Evolutionary conservation across 2,113 vertebrate genomes (phyloP), one percentile per base, ranked within the genome.

Genomic region (Rafetus swinhoei): DNA sequence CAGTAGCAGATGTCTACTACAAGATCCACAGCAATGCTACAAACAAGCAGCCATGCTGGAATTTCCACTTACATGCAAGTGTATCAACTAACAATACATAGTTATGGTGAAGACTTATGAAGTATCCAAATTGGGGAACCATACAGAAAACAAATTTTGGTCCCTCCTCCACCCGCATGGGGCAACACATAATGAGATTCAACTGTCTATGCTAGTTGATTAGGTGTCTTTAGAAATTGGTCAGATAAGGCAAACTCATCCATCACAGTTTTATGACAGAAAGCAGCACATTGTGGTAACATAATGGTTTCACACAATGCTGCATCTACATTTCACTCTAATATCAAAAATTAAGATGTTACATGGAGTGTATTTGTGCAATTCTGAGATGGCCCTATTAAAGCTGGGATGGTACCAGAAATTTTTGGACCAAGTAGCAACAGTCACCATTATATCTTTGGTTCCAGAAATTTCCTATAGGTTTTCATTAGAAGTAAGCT

Each of bases 1-100:
- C n/a, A n/a, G n/a, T n/a, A n/a, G n/a, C 27, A 7, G 1, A 0
- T 0, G 4, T n/a, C n/a, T 22, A 69, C 22, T 22, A 55, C 27
- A 35, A 84, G 79, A 27, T 35, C 52, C 56, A 1, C 0, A 0
- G 29, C 53, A 21, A 52, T 87, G 35, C 0, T 1, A 11, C 15
- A 6, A 0, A 21, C 29, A 19, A 39, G 65, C 62, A 85, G 25
- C 72, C 18, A 2, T 2, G 21, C 39, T 76, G 90, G 57, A 69
- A 76, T 22, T 22, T 56, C 72, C 4, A 0, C 25, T 62, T 15
- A 25, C 2, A 0, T 0, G 0, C 25, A 55, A 22, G 16, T 90
- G 45, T 45, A 13, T 74, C 32, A 14, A 3, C 35, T 22, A 25
- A 39, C 35, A 22, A 60, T 5, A 62, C 27, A 62, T 6, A 62